Evolutionary conservation across 2,888 invertebrate genomes (phyloP).

Genomic region (Lepidonotus clava): DNA sequence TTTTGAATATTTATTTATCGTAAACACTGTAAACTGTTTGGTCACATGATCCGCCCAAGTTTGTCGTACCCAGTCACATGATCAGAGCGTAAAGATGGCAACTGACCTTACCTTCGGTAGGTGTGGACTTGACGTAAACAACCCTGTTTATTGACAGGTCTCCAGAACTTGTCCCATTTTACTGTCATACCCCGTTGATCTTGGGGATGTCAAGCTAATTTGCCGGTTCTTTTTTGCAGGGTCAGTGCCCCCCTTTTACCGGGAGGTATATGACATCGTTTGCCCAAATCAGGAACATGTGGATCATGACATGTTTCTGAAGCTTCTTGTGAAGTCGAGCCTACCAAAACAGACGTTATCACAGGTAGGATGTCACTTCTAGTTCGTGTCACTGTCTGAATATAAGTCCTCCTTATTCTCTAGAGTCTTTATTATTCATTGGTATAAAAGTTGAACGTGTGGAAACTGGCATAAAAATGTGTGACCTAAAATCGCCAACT

Average conservation of each 20-base stretch:
- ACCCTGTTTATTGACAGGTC: not conserved
- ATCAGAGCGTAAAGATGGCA: conserved; percentile 60
- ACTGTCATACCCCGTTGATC: not conserved
- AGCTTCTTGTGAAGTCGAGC: conserved; percentile 78
- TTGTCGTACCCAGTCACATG: conserved; percentile 57
- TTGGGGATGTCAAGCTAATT: not conserved
- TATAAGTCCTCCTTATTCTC: too few relatives aligned
- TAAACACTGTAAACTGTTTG: not conserved
- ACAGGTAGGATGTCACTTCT: conserved; percentile 70
- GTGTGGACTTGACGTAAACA: conserved; percentile 46
- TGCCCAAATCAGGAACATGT: conserved; percentile 80
- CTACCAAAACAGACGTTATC: conserved; percentile 76
- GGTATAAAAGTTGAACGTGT: too few relatives aligned
- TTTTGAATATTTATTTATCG: too few relatives aligned
- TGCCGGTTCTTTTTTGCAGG: conserved; percentile 70
- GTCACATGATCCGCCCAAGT: conserved; percentile 29
- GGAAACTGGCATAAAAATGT: too few relatives aligned
- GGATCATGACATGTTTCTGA: conserved; percentile 79
- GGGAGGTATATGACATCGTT: conserved; percentile 80
- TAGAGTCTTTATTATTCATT: too few relatives aligned
- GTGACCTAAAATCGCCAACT: too few relatives aligned
- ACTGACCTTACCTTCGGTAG: conserved; percentile 61
- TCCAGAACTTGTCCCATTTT: not conserved
- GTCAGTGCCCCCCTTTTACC: conserved; percentile 79
- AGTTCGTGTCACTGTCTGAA: too few relatives aligned